A percentile compares a stretch with the other conserved stretches of the same genome.
phyloP scores from a whole-genome alignment of 2,888 invertebrate genomes.

The Steromphala cineraria region DNA sequence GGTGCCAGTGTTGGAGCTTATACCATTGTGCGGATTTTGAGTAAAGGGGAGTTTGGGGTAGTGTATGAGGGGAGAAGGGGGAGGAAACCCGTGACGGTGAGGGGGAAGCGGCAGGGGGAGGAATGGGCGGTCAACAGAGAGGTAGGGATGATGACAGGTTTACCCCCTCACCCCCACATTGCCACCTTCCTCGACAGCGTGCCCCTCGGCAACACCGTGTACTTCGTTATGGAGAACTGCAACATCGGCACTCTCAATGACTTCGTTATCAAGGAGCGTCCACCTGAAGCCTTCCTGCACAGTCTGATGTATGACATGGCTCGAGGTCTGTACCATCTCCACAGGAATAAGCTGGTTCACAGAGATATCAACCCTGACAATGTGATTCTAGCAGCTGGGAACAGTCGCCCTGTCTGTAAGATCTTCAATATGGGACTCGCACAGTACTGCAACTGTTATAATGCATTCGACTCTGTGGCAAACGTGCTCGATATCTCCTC shows the following conservation, averaged over 20 bases:
- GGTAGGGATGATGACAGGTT: not conserved
- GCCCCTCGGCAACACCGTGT: not conserved
- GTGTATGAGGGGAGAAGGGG: not conserved
- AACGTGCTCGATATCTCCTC: not conserved
- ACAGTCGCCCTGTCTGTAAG: not conserved
- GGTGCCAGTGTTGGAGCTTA: not conserved
- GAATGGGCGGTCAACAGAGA: not conserved
- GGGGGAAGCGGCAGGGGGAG: not conserved
- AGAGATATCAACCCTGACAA: not conserved
- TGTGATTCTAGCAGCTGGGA: not conserved
- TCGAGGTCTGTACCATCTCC: not conserved
- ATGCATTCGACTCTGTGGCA: not conserved
- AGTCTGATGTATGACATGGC: conserved; percentile 7
- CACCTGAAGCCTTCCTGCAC: not conserved
- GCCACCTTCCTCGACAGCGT: not conserved
- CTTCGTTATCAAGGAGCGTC: not conserved
- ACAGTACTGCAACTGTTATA: not conserved
- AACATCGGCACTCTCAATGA: not conserved
- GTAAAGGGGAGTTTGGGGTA: not conserved
- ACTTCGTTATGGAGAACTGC: not conserved
- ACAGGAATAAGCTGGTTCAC: not conserved
- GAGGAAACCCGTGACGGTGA: not conserved
- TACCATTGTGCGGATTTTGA: not conserved
- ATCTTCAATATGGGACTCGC: not conserved
- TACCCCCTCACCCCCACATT: not conserved